Base-by-base conservation (phyloP, 1,140 invertebrate genomes). In the Zophobas atratus region DNA sequence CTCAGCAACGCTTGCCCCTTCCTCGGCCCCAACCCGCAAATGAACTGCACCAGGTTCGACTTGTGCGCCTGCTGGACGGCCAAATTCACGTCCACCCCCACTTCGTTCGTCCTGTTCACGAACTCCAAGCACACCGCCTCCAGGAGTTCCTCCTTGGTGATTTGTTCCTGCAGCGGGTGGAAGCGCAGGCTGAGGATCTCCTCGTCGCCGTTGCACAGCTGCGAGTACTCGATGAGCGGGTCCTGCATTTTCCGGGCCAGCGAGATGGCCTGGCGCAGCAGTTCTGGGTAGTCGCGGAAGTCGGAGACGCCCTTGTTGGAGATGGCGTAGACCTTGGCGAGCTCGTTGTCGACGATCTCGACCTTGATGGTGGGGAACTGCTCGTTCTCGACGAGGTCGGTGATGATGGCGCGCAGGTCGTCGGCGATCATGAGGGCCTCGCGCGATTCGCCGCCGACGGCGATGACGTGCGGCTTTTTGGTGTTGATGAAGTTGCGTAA, bases 41-140 rank as follows among this genome's bases (percentile, higher is more conserved):
- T 94, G 87, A 99, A 99, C 88, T 99, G 99, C 2, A 99, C 89
- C n/a, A 99, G 86, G 84, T 97, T 94, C 0, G 93, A 90, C 1
- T 96, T 96, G 79, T 99, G 94, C 0, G 94, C 91, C 71, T 96
- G 95, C 72, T 96, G 91, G 0, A 99, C 93, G 8, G 96, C 95
- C 82, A 94, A 89, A 85, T 99, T 99, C 2, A 99, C 92, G 86
- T 99, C 98, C 0, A 99, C 97, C n/a, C 99, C 99, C 3, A 99
- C 97, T 89, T 99, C 97, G 86, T 99, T 99, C 0, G 97, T 96
- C 70, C 96, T 90, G 84, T 94, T 94, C 0, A 99, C 95, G 86
- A 99, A 99, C 88, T 99, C 97, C 32, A 96, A 84, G 78, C 96
- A 93, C 0, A 99, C 88, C 6, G 93, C 93, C 83, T 97, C 94